A percentile compares a stretch with the other conserved stretches of the same genome.
These are phyloP conservation scores for Cossypha caffra DNA, from an alignment of 2,797 vertebrate species.

Conservation along the genomic window DNA sequence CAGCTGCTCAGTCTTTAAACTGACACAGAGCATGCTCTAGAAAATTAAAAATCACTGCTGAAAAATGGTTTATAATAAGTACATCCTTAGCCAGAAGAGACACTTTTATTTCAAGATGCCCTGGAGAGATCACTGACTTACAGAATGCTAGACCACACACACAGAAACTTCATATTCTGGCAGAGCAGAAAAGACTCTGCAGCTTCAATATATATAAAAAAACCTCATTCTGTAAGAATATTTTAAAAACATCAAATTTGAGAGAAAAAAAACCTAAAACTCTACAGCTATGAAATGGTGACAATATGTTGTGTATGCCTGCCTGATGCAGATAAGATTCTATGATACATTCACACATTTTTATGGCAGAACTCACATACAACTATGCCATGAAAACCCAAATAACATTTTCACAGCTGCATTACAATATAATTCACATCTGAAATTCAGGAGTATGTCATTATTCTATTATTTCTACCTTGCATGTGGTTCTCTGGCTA, in stretches of 20 bases:
- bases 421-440: neutral
- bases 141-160: neutral
- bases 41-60: constrained; percentile 40
- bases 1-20: neutral
- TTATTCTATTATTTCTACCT: constrained; percentile 13
- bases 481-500: neutral
- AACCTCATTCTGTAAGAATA: neutral
- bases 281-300: neutral
- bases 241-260: neutral
- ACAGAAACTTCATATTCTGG: neutral
- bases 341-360: neutral
- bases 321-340: neutral
- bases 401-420: neutral
- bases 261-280: neutral
- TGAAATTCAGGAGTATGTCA: neutral
- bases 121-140: constrained; percentile 8
- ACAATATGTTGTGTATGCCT: neutral
- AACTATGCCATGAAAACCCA: neutral
- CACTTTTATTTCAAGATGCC: constrained; percentile 15
- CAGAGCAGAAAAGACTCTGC: neutral
- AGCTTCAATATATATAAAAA: neutral
- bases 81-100: constrained; percentile 23
- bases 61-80: constrained; percentile 31
- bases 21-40: constrained; percentile 1
- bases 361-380: neutral